A percentile compares a stretch with the other conserved stretches of the same genome.
These are phyloP conservation scores for Ataeniobius toweri DNA, from an alignment of 2,797 vertebrate genomes.

Conservation along the genomic window DNA sequence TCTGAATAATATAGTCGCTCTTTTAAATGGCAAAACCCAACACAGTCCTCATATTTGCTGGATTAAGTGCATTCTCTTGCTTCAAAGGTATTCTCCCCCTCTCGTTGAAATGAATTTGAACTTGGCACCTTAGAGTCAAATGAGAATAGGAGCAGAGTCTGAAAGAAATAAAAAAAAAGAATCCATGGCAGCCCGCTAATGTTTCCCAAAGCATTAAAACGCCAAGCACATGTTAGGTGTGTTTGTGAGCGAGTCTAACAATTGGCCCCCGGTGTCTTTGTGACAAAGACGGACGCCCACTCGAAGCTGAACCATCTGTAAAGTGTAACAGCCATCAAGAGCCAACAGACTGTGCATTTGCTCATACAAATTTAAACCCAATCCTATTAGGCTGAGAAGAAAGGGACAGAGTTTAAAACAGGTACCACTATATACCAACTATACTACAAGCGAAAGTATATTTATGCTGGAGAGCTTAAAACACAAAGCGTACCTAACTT, in stretches of 20 bases:
- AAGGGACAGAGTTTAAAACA: not conserved
- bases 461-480: not conserved
- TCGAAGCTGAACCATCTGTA: slow-evolving; percentile 49
- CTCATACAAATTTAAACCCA: slow-evolving; percentile 59
- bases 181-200: slow-evolving; percentile 68
- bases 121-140: slow-evolving; percentile 57
- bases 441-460: not conserved
- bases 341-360: slow-evolving; percentile 42
- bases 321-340: slow-evolving; percentile 10
- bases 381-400: slow-evolving; percentile 45
- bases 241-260: slow-evolving; percentile 17
- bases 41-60: slow-evolving; percentile 39
- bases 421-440: not conserved
- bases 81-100: slow-evolving; percentile 55
- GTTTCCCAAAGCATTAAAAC: slow-evolving; percentile 67
- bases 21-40: slow-evolving; percentile 53
- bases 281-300: slow-evolving; percentile 41
- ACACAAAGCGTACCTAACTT: not conserved
- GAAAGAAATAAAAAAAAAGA: slow-evolving; percentile 31
- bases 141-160: slow-evolving; percentile 30
- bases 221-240: slow-evolving; percentile 50
- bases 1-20: slow-evolving; percentile 59
- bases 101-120: slow-evolving; percentile 55
- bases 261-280: slow-evolving; percentile 29
- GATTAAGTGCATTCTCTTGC: slow-evolving; percentile 66